Conservation (phyloP, 2,797 vertebrate species). For the Enteromius thamalakanensis region DNA sequence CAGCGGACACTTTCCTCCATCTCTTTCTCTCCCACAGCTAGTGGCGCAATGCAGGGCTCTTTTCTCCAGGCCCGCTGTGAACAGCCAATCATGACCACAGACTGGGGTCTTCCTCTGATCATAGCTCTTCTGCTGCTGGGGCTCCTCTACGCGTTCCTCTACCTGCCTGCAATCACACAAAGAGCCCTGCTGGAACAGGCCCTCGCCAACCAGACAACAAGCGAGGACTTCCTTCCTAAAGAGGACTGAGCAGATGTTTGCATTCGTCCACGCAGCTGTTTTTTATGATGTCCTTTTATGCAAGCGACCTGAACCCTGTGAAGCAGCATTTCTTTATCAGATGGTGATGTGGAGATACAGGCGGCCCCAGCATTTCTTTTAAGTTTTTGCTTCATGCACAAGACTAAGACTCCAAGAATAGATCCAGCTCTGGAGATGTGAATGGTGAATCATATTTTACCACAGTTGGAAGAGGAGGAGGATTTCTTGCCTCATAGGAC, state of each 20-base stretch:
- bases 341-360: background rate
- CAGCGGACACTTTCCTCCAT: background rate
- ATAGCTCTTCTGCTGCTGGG: slow-evolving; percentile 75
- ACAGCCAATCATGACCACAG: slow-evolving; percentile 73
- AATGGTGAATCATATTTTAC: slow-evolving; percentile 31
- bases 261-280: background rate
- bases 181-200: slow-evolving; percentile 74
- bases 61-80: slow-evolving; percentile 81
- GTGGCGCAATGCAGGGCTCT: slow-evolving; percentile 65
- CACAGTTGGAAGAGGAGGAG: background rate
- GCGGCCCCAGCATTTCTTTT: background rate
- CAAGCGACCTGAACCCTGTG: slow-evolving; percentile 8
- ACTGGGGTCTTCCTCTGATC: slow-evolving; percentile 77
- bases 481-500: slow-evolving; percentile 8
- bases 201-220: slow-evolving; percentile 64
- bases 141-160: slow-evolving; percentile 77
- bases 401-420: slow-evolving; percentile 23
- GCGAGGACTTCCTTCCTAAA: slow-evolving; percentile 34
- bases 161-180: slow-evolving; percentile 75
- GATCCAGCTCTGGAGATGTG: slow-evolving; percentile 7
- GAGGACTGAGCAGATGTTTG: slow-evolving; percentile 29
- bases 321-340: background rate
- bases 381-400: background rate
- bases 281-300: background rate
- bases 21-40: slow-evolving; percentile 12